Base-by-base conservation (phyloP, 2,113 vertebrate genomes). In the Terrapene triunguis region DNA sequence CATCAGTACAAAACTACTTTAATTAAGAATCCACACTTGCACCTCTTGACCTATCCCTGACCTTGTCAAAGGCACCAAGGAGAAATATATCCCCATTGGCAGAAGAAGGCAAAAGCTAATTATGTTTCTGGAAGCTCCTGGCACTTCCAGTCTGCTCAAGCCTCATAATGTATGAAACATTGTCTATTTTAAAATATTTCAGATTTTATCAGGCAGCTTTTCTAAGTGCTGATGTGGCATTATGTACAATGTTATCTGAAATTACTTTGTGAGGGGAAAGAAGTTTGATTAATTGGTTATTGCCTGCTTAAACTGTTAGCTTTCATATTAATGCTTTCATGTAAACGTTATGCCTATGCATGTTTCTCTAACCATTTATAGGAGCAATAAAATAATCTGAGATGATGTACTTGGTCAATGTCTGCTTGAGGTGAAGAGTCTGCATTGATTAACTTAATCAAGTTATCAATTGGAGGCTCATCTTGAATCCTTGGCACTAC, bases 211-310 rank as follows among this genome's bases (percentile, higher is more conserved):
- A 65, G 57, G 62, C 12, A 12, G 24, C 44, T 92, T 80, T 93
- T 80, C 57, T 21, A 81, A 80, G 12, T 21, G 53, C 32, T 80
- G 57, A 51, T 50, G 11, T 44, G 74, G 42, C n/a, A 88, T 24
- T 16, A 42, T 35, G n/a, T 87, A 78, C 32, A 59, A 76, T 76
- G 10, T 85, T 83, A 74, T 74, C 74, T 90, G 65, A 89, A 81
- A 87, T 87, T 25, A 65, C 59, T 83, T 57, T 17, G 44, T 50
- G 55, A 79, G 10, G 79, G 89, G 79, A 79, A 74, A 93, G 74
- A 59, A 89, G 83, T 90, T 16, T 65, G 51, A 86, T 86, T 89
- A 95, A 87, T 59, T 91, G 74, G 69, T 79, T 96, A 5, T 83
- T 1, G 22, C 84, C 72, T 92, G 74, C 89, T 78, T 50, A 65